Base-by-base conservation (phyloP, 2,888 invertebrate species). In the Euplagia quadripunctaria region DNA sequence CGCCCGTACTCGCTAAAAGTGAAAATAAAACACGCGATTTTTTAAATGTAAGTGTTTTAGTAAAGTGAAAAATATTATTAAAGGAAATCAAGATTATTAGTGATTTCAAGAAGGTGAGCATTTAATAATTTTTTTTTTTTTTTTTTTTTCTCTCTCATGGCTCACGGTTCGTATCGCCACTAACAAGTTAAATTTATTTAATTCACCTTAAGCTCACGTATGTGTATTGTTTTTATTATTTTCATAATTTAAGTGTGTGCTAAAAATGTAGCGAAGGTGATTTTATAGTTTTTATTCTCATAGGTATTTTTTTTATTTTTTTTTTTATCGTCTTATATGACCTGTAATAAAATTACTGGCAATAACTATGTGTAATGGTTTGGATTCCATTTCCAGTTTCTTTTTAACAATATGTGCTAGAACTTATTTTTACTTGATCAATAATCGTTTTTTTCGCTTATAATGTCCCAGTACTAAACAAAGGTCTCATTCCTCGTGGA, bases 1-100 rank as follows among this genome's bases (percentile, higher is more conserved):
- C 83, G 85, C 73, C 55, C 65, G 41, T 17, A 12, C 46, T 64
- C 17, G 12, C 16, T 63, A 11, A 63, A 64, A 12, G 42, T 51
- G n/a, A 31, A 41, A 70, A 63, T 63, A 61, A 64, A 70, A 63
- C 9, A 64, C 63, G 46, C 70, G 63, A 46, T 51, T 61, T 70
- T 64, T 16, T 42, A 12, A 49, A 46, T 8, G 9, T n/a, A n/a
- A 6, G 42, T 42, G 49, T 46, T 55, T 16, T 52, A 20, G 72
- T 72, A 46, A 42, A 46, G 68, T 72, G 63, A 31, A 55, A 31
- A 61, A 31, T 31, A 61, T 58, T 68, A 42, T 66, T 41, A 31
- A 43, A 64, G n/a, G 16, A 66, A 41, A 66, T 42, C 41, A 61
- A 31, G 61, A 61, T 31, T 3, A 17, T 61, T n/a, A 61, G 16